phyloP scores from a whole-genome alignment of 1,140 invertebrate genomes.

The Drosophila tani region DNA sequence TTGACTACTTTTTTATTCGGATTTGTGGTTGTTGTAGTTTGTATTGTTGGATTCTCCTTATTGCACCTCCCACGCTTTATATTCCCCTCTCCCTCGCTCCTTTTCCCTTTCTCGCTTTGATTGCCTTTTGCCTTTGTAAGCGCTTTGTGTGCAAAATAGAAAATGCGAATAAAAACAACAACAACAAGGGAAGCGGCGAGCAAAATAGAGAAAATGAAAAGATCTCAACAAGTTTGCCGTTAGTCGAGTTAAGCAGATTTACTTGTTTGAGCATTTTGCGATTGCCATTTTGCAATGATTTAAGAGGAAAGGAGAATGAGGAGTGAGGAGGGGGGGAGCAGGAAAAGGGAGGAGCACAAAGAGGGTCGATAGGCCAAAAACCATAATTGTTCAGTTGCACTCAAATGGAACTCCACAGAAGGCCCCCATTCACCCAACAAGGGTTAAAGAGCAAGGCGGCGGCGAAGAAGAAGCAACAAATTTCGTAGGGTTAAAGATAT shows the following conservation, averaged over 20 bases:
- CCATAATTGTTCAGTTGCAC: constrained; percentile 72
- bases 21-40: constrained; percentile 30
- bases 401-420: constrained; percentile 59
- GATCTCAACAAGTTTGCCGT: constrained; percentile 76
- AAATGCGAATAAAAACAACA: constrained; percentile 49
- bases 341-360: background rate
- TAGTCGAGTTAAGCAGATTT: constrained; percentile 72
- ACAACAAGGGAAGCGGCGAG: constrained; percentile 17
- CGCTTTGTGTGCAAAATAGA: constrained; percentile 66
- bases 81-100: constrained; percentile 6
- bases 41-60: constrained; percentile 22
- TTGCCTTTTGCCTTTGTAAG: constrained; percentile 64
- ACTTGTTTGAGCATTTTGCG: constrained; percentile 57
- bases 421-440: constrained; percentile 25
- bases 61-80: constrained; percentile 53
- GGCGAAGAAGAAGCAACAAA: background rate
- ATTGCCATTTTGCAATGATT: constrained; percentile 66
- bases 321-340: background rate
- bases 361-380: constrained; percentile 40
- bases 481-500: constrained; percentile 4
- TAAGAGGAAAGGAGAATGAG: constrained; percentile 1
- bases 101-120: constrained; percentile 3
- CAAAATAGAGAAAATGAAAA: constrained; percentile 54
- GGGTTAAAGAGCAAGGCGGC: constrained; percentile 21
- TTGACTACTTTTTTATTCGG: constrained; percentile 70